Base-by-base conservation (phyloP, 2,888 invertebrate species). In the Nymphalis polychloros region DNA sequence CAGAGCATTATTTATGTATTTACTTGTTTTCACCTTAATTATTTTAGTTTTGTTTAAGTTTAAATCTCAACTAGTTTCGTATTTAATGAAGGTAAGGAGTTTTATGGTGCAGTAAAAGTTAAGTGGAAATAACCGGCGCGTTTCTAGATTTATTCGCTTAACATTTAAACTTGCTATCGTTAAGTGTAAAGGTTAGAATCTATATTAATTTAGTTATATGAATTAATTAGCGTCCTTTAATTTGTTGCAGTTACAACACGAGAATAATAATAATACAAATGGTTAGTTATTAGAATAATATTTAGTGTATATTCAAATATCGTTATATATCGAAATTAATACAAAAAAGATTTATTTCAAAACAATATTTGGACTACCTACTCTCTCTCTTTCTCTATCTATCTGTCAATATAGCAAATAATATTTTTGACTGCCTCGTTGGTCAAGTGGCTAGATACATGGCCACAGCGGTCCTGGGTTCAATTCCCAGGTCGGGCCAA, bases 111-210 rank as follows among this genome's bases (percentile, higher is more conserved):
- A 52, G 59, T 67, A 63, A 63, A 59, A 63, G 50, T 59, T 67
- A 49, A 67, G 53, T 55, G 47, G 48, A 46, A 35, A 67, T 63
- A 67, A 50, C 62, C 31, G 19, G 20, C 16, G 41, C 59, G 63
- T 31, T 46, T 16, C n/a, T 62, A 67, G 59, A 63, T 63, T 67
- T 63, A 63, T 50, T 50, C 46, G 17, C 48, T 60, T 63, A 64
- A 64, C 64, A 68, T 68, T 63, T 68, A 68, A 68, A 52, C 46
- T 48, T 31, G 59, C 35, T 59, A 52, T 27, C 46, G n/a, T 46
- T 52, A 50, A 67, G 62, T 50, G 52, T 63, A 59, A 68, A 68
- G 68, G 60, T 64, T 55, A 63, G 31, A 10, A 41, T 57, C 57
- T 35, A 57, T 57, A 41, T 57, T 57, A 57, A 57, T 57, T 57